Percentiles rank a stretch among this genome's conserved stretches.
Evolutionary conservation across 2,888 invertebrate genomes (phyloP).

Genomic region (Sepioteuthis lessoniana): DNA sequence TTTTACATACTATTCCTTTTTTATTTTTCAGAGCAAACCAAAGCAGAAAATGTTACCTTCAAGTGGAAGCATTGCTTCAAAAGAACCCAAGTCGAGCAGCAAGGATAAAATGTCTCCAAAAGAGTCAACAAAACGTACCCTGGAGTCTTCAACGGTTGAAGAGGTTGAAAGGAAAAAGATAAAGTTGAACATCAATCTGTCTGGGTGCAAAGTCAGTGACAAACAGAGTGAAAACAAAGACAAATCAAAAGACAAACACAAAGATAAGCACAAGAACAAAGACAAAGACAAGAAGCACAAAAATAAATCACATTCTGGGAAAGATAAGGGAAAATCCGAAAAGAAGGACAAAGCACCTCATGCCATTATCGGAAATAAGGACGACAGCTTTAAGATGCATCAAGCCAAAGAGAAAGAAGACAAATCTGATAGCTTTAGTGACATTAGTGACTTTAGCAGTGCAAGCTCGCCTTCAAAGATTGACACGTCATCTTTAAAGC

Average conservation of each 20-base stretch:
- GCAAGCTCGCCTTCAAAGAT: not conserved
- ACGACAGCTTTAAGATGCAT: conserved; percentile 38
- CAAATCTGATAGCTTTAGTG: not conserved
- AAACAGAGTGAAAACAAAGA: not conserved
- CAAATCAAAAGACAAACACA: conserved; percentile 2
- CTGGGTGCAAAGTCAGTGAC: not conserved
- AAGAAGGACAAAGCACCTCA: conserved; percentile 1
- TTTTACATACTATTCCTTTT: not conserved
- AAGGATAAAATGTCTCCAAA: conserved; percentile 39
- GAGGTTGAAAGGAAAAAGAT: conserved; percentile 25
- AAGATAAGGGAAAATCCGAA: not conserved
- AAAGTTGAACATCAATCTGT: not conserved
- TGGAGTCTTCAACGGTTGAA: not conserved
- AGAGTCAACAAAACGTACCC: not conserved
- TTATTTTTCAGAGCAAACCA: conserved; percentile 23
- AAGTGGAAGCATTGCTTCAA: conserved; percentile 16
- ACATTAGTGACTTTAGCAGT: not conserved
- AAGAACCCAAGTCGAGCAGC: conserved; percentile 13
- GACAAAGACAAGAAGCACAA: conserved; percentile 38
- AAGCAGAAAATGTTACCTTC: conserved; percentile 34
- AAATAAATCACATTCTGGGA: not conserved
- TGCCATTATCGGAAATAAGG: not conserved
- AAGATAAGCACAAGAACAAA: conserved; percentile 34
- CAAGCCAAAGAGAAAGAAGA: conserved; percentile 15
- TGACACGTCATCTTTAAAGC: not conserved